Percentiles rank a stretch among this genome's conserved stretches.
Conservation (phyloP, 2,888 invertebrate genomes). For the Lasioglossum villosulum region DNA sequence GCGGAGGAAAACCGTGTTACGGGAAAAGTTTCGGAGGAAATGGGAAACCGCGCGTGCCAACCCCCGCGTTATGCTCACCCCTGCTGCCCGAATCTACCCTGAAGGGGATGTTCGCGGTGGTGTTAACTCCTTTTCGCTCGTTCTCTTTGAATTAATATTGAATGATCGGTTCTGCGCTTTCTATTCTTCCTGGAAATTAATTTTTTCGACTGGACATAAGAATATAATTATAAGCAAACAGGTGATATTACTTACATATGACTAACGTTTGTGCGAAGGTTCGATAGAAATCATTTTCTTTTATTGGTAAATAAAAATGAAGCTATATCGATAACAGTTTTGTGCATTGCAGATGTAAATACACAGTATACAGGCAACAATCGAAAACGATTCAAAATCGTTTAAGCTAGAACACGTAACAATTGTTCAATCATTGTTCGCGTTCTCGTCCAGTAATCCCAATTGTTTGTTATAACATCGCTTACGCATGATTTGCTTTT, state of each 20-base stretch:
- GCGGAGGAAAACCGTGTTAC: slow-evolving; percentile 22
- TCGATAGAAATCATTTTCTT: too few relatives aligned
- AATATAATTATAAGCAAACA: neutral
- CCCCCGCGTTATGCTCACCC: slow-evolving; percentile 29
- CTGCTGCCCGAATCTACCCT: slow-evolving; percentile 12
- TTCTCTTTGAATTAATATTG: slow-evolving; percentile 25
- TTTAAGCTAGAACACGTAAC: neutral
- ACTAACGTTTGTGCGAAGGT: too few relatives aligned
- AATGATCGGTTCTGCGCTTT: neutral
- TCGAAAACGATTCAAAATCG: neutral
- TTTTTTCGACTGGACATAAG: neutral
- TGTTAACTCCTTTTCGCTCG: slow-evolving; percentile 18
- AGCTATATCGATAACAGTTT: neutral
- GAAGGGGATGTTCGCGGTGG: slow-evolving; percentile 34
- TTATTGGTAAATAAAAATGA: too few relatives aligned
- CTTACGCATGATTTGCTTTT: neutral
- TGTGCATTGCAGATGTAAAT: slow-evolving; percentile 4
- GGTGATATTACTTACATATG: too few relatives aligned
- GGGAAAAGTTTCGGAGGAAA: slow-evolving; percentile 49
- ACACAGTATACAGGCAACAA: neutral
- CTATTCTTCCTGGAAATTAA: neutral
- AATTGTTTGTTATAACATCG: neutral
- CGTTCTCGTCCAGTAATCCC: neutral
- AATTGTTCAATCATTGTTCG: neutral
- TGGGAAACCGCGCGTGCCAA: slow-evolving; percentile 45